Base-by-base conservation (phyloP, 2,888 invertebrate genomes). In the Drosophila algonquin region DNA sequence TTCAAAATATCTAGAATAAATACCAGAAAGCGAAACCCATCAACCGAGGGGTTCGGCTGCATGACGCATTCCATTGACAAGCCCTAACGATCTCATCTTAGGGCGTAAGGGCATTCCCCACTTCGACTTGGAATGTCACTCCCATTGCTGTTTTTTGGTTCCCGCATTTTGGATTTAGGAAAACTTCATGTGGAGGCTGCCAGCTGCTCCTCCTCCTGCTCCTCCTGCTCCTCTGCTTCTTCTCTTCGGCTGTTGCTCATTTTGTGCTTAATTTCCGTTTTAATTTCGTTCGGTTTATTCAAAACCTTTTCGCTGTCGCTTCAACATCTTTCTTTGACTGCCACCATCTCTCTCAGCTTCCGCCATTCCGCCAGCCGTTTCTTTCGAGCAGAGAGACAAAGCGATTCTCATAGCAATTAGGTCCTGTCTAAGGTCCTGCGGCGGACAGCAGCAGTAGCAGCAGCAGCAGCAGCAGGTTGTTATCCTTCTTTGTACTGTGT, bases 181-280 rank as follows among this genome's bases (percentile, higher is more conserved):
- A 14, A 7, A 40, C 40, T 40, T 40, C 40, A 40, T 40, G 40
- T 7, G 2, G 40, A 14, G 40, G 5, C 35, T 40, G 0, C 5
- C n/a, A 0, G 9, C 40, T 53, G 21, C 12, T 56, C 27, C 51
- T 57, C 1, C 45, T 16, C 7, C 46, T 44, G 1, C 52, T 35
- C 12, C 24, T 30, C 7, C 46, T 44, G 0, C 52, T 35, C 12
- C 24, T 2, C 21, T 21, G n/a, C 14, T n/a, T 44, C 40, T 40
- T 27, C 18, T 27, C 18, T n/a, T 68, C 54, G 24, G 16, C 61
- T 59, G 50, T 67, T 76, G 78, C 80, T 81, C 75, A 86, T 79
- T 88, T 80, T 76, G 76, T 78, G 89, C 78, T 80, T 81, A 83
- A 83, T 88, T 88, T 88, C 84, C 89, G 88, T 79, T 83, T 78